Base-by-base conservation (phyloP, 2,113 vertebrate species). In the Fulmarus glacialis region DNA sequence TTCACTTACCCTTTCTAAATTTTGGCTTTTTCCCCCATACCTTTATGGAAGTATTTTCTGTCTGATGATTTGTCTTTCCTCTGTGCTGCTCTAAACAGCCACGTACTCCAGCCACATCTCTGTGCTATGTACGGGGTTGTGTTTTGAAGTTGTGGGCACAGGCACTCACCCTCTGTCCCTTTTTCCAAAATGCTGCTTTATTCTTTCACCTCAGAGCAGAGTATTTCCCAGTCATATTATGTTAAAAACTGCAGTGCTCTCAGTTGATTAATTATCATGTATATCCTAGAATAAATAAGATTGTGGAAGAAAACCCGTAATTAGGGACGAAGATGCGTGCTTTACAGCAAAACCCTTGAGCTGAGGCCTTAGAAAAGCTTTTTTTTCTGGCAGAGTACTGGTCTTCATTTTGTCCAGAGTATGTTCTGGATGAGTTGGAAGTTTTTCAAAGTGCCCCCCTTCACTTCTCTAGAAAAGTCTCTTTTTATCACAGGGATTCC, bases 211-310 rank as follows among this genome's bases (percentile, higher is more conserved):
- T 62, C 22, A 60, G 67, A 82, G 84, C 72, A 87, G 34, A 29
- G 0, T 58, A 13, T 72, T 86, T 77, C 24, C 32, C 24, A 42
- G 30, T 91, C 67, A 38, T 62, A 15, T 62, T 95, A 42, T 81
- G 26, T 87, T 89, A 83, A 83, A 78, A 94, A 67, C 29, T 67
- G 72, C n/a, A 81, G 50, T 71, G 53, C 59, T 82, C 27, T 74
- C 53, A 59, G 60, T 64, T 93, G 36, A 59, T 74, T 55, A 64
- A 70, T 79, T 88, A 60, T 55, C 21, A 23, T 43, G 16, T 82
- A 27, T 67, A 11, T 75, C 11, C 30, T 56, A n/a, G 45, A 79
- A 79, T 82, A 90, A 89, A 68, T 73, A 56, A 58, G 50, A 64
- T 17, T 91, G 50, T 80, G n/a, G 14, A 81, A 70, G 48, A 95